Conservation (phyloP, 2,113 vertebrate genomes). For the Serilophus lunatus region DNA sequence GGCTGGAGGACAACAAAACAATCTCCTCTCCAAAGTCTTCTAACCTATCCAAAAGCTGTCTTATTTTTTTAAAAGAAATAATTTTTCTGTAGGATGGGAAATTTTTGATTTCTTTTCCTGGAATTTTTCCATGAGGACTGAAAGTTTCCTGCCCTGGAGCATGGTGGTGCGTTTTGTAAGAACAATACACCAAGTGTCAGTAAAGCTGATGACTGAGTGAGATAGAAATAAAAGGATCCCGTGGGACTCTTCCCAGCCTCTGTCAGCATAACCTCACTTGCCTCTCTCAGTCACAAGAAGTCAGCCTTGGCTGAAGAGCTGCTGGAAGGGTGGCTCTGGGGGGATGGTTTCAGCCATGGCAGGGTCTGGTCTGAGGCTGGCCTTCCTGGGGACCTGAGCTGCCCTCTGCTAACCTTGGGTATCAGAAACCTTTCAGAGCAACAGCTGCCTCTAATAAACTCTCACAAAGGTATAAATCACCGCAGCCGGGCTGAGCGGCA, state of each 20-base stretch:
- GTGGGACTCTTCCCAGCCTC: neutral
- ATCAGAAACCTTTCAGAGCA: neutral
- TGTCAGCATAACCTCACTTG: neutral
- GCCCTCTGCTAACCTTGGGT: accelerated
- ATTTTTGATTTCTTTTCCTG: neutral
- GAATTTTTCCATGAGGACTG: neutral
- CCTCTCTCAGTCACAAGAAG: neutral
- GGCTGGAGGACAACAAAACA: neutral
- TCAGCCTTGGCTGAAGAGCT: neutral
- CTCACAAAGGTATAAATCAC: neutral
- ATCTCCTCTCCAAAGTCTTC: neutral
- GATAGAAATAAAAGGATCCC: neutral
- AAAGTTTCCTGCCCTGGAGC: neutral
- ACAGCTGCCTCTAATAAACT: neutral
- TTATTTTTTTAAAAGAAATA: neutral
- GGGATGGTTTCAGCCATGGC: accelerated
- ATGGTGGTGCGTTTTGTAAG: neutral
- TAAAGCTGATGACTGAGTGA: neutral
- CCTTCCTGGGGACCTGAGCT: neutral
- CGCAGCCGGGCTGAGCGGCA: neutral
- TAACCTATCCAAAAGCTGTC: neutral
- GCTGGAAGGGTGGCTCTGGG: neutral
- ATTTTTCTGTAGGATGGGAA: neutral
- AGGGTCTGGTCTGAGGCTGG: neutral
- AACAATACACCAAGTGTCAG: neutral